These are phyloP conservation scores for Harpegnathos saltator DNA, from an alignment of 1,140 invertebrate genomes.

Conservation along the genomic window DNA sequence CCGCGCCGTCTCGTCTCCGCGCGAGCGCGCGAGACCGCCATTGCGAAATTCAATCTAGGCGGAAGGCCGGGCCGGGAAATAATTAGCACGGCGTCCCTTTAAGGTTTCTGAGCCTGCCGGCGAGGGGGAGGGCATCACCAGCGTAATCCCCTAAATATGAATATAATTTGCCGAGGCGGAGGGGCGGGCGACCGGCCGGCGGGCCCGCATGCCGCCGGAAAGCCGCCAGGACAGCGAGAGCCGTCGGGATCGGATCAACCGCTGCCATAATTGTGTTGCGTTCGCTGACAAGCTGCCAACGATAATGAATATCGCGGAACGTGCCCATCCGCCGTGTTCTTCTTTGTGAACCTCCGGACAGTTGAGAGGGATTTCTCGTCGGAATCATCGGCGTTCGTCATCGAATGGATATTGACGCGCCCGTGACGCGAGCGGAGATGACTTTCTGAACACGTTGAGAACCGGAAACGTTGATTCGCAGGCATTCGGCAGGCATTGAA, in stretches of 20 bases:
- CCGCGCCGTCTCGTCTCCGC: slow-evolving; percentile 56
- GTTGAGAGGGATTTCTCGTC: slow-evolving; percentile 18
- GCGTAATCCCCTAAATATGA: slow-evolving; percentile 84
- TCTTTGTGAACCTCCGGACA: slow-evolving; percentile 34
- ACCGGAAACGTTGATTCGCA: too few species aligned
- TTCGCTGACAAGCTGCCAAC: slow-evolving; percentile 71
- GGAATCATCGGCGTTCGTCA: not conserved
- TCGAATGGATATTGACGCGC: not conserved
- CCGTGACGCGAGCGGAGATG: too few species aligned
- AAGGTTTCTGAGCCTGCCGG: slow-evolving; percentile 80
- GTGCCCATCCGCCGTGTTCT: slow-evolving; percentile 35
- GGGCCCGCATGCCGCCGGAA: slow-evolving; percentile 59
- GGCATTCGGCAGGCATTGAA: too few species aligned
- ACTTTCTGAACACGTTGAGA: too few species aligned
- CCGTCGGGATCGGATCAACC: slow-evolving; percentile 65
- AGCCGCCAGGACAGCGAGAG: slow-evolving; percentile 53
- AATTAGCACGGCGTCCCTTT: slow-evolving; percentile 83
- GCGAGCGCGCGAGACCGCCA: slow-evolving; percentile 43
- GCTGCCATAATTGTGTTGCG: slow-evolving; percentile 70
- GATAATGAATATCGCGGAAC: slow-evolving; percentile 72
- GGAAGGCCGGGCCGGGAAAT: slow-evolving; percentile 78
- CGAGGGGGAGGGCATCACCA: slow-evolving; percentile 72
- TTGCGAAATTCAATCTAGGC: slow-evolving; percentile 81
- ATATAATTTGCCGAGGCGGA: slow-evolving; percentile 82
- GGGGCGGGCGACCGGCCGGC: slow-evolving; percentile 53